Percentiles rank a stretch among this genome's conserved stretches.
Evolutionary conservation across 35 echinoderm and acorn worm species (phyloP).

Genomic region (Antedon bifida): DNA sequence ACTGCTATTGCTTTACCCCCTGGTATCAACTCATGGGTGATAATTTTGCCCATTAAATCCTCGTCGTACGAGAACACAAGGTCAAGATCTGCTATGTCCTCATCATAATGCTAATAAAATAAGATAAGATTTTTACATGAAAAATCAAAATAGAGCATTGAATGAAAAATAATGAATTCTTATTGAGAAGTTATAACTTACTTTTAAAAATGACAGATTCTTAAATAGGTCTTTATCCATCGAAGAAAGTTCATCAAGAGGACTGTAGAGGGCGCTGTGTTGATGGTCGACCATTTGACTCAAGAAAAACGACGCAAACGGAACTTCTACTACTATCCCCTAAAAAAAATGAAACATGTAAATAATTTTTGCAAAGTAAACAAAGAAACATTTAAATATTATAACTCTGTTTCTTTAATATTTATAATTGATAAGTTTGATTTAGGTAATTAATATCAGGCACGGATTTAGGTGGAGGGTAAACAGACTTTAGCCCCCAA

Average conservation of each 20-base stretch:
- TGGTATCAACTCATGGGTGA: slow-evolving; percentile 82
- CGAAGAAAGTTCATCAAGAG: slow-evolving; percentile 92
- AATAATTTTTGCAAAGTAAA: too few species aligned
- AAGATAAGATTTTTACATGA: slow-evolving; percentile 1
- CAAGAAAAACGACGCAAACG: slow-evolving; percentile 87
- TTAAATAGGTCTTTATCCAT: slow-evolving; percentile 90
- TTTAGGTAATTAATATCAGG: too few species aligned
- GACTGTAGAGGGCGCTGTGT: slow-evolving; percentile 83
- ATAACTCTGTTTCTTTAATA: too few species aligned
- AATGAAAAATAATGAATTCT: too few species aligned
- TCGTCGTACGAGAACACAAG: slow-evolving; percentile 82
- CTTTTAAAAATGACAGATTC: slow-evolving; percentile 94
- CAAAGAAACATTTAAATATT: too few species aligned
- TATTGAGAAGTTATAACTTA: too few species aligned
- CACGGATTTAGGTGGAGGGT: too few species aligned
- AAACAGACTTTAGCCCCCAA: too few species aligned
- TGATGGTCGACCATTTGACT: slow-evolving; percentile 81
- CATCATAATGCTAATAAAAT: slow-evolving; percentile 77
- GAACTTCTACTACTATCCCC: slow-evolving; percentile 98
- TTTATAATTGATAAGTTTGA: too few species aligned
- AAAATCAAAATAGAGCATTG: neutral
- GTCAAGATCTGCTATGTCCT: slow-evolving; percentile 78
- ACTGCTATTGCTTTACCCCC: slow-evolving; percentile 82
- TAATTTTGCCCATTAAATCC: slow-evolving; percentile 78
- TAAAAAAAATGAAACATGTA: neutral